These are phyloP conservation scores for Lepidocolaptes lacrymiger DNA, from an alignment of 2,797 vertebrate genomes.

Conservation along the genomic window DNA sequence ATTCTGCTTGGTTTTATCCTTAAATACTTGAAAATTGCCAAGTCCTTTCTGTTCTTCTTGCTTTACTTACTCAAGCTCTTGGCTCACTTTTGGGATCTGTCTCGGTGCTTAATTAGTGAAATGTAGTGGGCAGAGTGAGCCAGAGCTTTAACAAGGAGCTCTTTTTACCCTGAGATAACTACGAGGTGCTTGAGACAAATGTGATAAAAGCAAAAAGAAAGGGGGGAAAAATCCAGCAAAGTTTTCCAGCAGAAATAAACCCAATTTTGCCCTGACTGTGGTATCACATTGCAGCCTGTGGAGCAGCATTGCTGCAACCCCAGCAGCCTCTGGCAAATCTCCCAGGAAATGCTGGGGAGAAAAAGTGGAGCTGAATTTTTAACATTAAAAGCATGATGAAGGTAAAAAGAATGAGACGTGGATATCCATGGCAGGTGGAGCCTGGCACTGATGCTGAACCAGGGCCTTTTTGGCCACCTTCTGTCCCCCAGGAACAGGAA, in stretches of 20 bases:
- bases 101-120: background rate
- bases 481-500: background rate
- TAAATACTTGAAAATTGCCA: background rate
- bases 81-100: background rate
- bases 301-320: background rate
- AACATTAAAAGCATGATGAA: background rate
- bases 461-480: fast-evolving
- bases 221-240: background rate
- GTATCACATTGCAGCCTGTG: background rate
- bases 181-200: background rate
- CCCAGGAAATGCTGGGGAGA: background rate
- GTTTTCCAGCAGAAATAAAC: background rate
- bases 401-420: background rate
- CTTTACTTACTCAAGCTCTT: background rate
- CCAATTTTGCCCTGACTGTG: background rate
- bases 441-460: fast-evolving
- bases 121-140: background rate
- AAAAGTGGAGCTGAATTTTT: background rate
- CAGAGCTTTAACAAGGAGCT: background rate
- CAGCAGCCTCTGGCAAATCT: background rate
- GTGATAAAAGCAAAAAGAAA: background rate
- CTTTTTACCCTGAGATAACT: background rate
- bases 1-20: background rate
- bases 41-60: background rate
- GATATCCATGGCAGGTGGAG: background rate